Conservation (phyloP, 2,888 invertebrate species). For the Toxonevra muliebris region DNA sequence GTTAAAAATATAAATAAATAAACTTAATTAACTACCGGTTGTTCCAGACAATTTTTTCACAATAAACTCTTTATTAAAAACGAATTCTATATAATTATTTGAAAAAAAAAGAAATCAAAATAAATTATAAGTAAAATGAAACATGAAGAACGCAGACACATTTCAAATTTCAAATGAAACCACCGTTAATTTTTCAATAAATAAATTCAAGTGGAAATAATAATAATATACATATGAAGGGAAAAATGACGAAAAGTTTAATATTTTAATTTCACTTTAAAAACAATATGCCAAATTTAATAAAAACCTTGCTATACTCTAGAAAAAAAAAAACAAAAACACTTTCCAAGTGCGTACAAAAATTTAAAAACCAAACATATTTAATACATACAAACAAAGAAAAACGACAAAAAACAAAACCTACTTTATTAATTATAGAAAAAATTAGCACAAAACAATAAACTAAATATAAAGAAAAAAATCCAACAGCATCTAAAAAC, state of each 20-base stretch:
- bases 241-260: constrained; percentile 9
- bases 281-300: no score
- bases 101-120: neutral
- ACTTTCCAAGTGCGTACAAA: constrained; percentile 7
- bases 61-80: constrained; percentile 15
- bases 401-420: constrained; percentile 32
- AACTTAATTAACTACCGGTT: constrained; percentile 20
- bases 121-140: neutral
- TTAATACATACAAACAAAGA: constrained; percentile 3
- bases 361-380: constrained; percentile 2
- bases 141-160: constrained; percentile 5
- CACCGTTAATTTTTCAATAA: constrained; percentile 27
- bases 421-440: neutral
- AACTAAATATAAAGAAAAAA: constrained; percentile 8
- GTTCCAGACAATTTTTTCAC: constrained; percentile 24
- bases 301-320: constrained; percentile 1
- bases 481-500: constrained; percentile 10
- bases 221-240: neutral
- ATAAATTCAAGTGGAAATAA: constrained; percentile 17
- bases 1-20: constrained; percentile 18
- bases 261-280: constrained; percentile 13
- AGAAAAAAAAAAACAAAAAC: constrained; percentile 5
- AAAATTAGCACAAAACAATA: constrained; percentile 4
- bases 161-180: constrained; percentile 30
- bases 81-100: constrained; percentile 10